Percentiles rank a stretch among this genome's conserved stretches.
These are phyloP conservation scores for Candoia aspera DNA, from an alignment of 2,113 vertebrate species.

Conservation along the genomic window DNA sequence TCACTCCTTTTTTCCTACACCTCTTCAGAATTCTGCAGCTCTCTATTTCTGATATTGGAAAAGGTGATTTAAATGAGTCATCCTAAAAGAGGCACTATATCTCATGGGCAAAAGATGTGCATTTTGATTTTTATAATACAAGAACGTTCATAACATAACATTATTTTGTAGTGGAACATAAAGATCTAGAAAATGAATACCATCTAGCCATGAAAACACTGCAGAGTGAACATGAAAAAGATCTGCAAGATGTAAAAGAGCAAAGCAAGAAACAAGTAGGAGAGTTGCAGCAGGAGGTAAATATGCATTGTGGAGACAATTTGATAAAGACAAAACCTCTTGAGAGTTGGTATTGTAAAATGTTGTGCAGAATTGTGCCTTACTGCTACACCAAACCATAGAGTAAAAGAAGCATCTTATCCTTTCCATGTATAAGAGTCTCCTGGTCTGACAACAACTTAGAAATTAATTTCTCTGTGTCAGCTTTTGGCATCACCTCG, in stretches of 20 bases:
- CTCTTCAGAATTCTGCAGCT: not conserved
- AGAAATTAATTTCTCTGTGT: not conserved
- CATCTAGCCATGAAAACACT: conserved; percentile 67
- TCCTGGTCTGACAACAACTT: not conserved
- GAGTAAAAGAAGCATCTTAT: not conserved
- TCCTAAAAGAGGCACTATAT: not conserved
- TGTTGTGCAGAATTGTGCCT: not conserved
- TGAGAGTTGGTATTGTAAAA: not conserved
- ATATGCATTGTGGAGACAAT: not conserved
- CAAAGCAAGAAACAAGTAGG: conserved; percentile 68
- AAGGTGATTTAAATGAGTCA: not conserved
- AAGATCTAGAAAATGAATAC: conserved; percentile 74
- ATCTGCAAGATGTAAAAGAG: conserved; percentile 65
- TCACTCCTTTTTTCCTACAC: not conserved
- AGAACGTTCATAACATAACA: conserved; percentile 35
- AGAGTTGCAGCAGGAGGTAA: conserved; percentile 79
- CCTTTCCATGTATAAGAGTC: not conserved
- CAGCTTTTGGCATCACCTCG: not conserved
- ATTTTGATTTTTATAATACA: not conserved
- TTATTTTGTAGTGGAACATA: conserved; percentile 51
- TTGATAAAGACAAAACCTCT: not conserved
- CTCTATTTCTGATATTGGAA: not conserved
- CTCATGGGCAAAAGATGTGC: not conserved
- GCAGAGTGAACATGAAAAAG: conserved; percentile 64
- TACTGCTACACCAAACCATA: not conserved